Evolutionary conservation across 2,888 invertebrate species (phyloP).

Genomic region (Chrysolina haemoptera): DNA sequence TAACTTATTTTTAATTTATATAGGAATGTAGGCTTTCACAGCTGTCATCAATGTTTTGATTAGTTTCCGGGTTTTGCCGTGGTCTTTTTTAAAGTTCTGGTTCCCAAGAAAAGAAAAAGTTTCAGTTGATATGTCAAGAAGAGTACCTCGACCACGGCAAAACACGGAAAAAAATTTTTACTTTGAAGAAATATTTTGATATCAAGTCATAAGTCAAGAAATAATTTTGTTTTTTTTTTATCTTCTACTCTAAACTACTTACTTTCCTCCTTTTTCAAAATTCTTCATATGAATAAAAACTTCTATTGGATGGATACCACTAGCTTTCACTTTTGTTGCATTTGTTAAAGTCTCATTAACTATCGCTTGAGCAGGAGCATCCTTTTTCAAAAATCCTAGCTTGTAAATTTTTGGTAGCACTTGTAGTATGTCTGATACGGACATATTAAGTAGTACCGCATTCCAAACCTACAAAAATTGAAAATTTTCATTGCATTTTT

Average conservation of each 20-base stretch:
- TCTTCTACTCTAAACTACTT: conserved; percentile 58
- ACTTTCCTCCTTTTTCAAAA: conserved; percentile 78
- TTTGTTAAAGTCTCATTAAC: conserved; percentile 72
- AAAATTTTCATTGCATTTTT: conserved; percentile 7
- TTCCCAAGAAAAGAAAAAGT: too few relatives aligned
- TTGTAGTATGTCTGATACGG: conserved; percentile 71
- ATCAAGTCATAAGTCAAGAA: not conserved
- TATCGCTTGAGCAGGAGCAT: conserved; percentile 71
- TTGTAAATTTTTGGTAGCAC: conserved; percentile 77
- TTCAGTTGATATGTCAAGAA: too few relatives aligned
- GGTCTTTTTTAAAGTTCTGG: too few relatives aligned
- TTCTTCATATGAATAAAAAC: conserved; percentile 75
- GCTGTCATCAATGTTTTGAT: too few relatives aligned
- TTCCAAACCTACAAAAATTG: conserved; percentile 74
- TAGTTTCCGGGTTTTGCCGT: too few relatives aligned
- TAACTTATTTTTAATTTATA: too few relatives aligned
- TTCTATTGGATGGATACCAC: conserved; percentile 72
- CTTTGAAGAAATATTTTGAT: too few relatives aligned
- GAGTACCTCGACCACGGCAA: too few relatives aligned
- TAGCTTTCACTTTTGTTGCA: conserved; percentile 67
- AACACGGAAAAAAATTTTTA: too few relatives aligned
- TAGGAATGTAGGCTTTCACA: too few relatives aligned
- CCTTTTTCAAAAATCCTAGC: conserved; percentile 74
- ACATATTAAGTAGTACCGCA: conserved; percentile 73
- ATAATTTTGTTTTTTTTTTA: not conserved